Percentiles rank a stretch among this genome's conserved stretches.
phyloP scores from a whole-genome alignment of 2,797 vertebrate species.

The Hirundo rustica region DNA sequence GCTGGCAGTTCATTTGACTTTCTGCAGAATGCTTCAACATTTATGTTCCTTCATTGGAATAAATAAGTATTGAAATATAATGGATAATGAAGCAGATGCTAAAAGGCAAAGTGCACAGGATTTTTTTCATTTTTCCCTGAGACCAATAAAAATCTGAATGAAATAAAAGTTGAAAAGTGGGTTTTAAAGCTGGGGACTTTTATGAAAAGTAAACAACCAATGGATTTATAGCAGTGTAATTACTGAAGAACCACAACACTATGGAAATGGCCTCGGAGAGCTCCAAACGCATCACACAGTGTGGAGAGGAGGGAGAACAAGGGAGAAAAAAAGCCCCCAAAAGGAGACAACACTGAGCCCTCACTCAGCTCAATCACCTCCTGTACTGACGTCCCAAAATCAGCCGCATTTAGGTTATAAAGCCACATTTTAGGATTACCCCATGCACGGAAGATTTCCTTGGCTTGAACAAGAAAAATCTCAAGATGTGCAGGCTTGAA shows the following conservation, averaged over 20 bases:
- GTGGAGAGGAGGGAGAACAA: rapidly evolving
- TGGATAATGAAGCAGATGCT: conserved; percentile 28
- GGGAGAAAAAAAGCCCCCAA: neutral
- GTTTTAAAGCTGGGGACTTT: neutral
- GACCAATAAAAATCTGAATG: neutral
- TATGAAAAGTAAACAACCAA: conserved; percentile 1
- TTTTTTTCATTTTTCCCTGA: neutral
- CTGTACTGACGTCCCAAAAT: neutral
- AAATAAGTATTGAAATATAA: conserved; percentile 19
- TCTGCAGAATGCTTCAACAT: conserved; percentile 4
- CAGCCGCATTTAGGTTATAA: rapidly evolving
- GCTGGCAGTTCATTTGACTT: conserved; percentile 16
- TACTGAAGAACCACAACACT: neutral
- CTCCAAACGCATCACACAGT: neutral
- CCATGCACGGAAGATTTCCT: neutral
- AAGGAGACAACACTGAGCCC: neutral
- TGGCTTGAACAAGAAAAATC: neutral
- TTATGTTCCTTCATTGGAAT: neutral
- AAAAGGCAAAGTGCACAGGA: neutral
- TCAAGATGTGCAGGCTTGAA: neutral
- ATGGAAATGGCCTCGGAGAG: neutral
- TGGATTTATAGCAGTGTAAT: neutral
- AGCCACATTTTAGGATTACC: neutral
- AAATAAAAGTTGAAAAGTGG: neutral
- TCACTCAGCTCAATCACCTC: neutral